Conservation (phyloP, 2,113 vertebrate genomes). For the Cromileptes altivelis region DNA sequence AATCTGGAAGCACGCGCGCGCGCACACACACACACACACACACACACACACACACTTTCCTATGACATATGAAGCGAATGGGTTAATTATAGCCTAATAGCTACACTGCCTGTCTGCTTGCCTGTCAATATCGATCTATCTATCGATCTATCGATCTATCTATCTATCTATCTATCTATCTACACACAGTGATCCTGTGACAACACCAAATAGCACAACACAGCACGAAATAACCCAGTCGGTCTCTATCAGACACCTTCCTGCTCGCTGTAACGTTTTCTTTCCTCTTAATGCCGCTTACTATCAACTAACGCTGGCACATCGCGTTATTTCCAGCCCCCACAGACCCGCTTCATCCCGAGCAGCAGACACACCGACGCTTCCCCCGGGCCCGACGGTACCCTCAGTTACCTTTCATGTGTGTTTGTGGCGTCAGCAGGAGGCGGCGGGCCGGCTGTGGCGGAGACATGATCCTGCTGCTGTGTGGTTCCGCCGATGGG, state of each 20-base stretch:
- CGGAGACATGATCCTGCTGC: slow-evolving; percentile 3
- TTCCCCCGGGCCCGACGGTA: not conserved
- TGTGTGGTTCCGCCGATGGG: not conserved
- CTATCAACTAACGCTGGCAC: not conserved
- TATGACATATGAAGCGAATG: too few species aligned
- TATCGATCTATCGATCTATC: not conserved
- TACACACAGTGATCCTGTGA: not conserved
- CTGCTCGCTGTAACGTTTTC: not conserved
- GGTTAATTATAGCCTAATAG: too few species aligned
- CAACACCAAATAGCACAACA: not conserved
- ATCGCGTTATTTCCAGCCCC: not conserved
- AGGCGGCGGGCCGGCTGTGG: not conserved
- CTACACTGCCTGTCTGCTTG: too few species aligned
- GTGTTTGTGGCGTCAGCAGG: slow-evolving; percentile 4
- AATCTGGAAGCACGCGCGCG: too few species aligned
- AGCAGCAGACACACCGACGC: not conserved
- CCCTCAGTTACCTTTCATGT: not conserved
- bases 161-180: not conserved
- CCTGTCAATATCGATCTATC: not conserved
- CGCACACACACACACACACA: too few species aligned
- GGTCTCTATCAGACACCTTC: not conserved
- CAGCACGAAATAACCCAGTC: not conserved
- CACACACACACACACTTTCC: too few species aligned
- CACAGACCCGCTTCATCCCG: not conserved
- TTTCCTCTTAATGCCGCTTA: not conserved